These are phyloP conservation scores for Nesometra sesokonis DNA, from an alignment of 35 echinoderm and acorn worm genomes.

Conservation along the genomic window DNA sequence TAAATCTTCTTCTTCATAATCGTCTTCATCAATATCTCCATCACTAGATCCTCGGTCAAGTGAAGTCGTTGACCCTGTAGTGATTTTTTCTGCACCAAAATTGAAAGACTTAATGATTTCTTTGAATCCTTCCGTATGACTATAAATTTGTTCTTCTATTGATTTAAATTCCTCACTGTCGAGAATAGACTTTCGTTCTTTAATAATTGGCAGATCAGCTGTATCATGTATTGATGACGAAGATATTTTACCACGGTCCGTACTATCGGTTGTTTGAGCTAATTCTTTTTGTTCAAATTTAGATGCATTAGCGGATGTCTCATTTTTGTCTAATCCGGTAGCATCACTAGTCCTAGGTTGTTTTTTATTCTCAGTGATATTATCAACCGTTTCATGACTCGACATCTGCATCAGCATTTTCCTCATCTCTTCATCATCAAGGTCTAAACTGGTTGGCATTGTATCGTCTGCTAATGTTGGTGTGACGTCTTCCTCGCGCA, in stretches of 20 bases:
- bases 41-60: not conserved
- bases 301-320: not conserved
- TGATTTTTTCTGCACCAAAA: not conserved
- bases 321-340: not conserved
- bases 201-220: not conserved
- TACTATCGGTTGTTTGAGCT: not conserved
- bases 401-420: constrained; percentile 4
- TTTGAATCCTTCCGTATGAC: not conserved
- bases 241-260: not conserved
- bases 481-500: not conserved
- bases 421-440: constrained; percentile 11
- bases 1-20: constrained; percentile 1
- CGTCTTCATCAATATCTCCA: not conserved
- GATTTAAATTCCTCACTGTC: not conserved
- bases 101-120: not conserved
- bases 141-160: not conserved
- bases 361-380: no score
- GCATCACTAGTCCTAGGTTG: no score
- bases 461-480: not conserved
- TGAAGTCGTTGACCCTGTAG: not conserved
- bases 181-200: not conserved
- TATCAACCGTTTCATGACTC: not conserved
- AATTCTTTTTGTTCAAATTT: not conserved
- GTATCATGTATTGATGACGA: not conserved
- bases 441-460: not conserved